Evolutionary conservation across 2,113 vertebrate genomes (phyloP).

Genomic region (Sapayoa aenigma): DNA sequence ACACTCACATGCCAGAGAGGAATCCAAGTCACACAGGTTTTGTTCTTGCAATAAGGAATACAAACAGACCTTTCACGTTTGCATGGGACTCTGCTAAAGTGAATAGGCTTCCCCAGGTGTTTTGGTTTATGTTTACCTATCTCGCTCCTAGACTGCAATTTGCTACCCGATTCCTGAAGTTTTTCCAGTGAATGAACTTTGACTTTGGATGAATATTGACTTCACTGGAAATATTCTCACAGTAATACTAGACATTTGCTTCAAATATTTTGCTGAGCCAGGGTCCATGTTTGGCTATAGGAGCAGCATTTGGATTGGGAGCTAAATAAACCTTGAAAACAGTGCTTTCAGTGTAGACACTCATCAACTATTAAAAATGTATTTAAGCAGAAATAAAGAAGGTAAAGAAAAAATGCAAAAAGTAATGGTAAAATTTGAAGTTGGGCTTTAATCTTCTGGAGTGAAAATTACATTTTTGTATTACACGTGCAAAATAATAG

Average conservation of each 20-base stretch:
- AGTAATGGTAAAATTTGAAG: neutral
- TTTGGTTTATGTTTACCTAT: neutral
- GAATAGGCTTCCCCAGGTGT: neutral
- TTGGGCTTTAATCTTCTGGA: neutral
- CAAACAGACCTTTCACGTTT: neutral
- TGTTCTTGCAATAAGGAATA: neutral
- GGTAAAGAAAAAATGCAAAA: neutral
- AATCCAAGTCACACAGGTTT: neutral
- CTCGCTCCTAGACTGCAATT: neutral
- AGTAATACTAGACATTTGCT: neutral
- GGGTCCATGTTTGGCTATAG: neutral
- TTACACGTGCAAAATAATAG: neutral
- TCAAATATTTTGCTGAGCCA: neutral
- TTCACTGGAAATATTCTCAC: neutral
- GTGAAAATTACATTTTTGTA: neutral
- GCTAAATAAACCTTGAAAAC: neutral
- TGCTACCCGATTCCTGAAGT: neutral
- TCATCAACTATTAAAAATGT: neutral
- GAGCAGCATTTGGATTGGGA: neutral
- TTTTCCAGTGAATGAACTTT: neutral
- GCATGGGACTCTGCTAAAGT: neutral
- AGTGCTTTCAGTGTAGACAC: neutral
- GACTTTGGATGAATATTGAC: neutral
- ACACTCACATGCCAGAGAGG: neutral
- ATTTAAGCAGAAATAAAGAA: neutral